Conservation (phyloP, 1,140 invertebrate species). For the Bombyx mandarina region DNA sequence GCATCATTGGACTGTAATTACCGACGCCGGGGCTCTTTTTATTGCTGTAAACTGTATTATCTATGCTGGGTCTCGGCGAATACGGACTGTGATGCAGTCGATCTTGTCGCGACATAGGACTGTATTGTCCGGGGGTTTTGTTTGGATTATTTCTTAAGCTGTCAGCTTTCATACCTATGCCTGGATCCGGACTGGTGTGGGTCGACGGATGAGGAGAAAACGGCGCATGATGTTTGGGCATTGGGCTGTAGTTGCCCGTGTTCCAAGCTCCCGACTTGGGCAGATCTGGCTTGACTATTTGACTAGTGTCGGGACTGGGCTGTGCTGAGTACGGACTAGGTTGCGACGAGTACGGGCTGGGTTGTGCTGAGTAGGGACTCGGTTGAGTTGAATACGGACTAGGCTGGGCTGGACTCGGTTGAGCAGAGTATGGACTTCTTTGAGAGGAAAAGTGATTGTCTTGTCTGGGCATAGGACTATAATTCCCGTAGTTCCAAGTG, state of each 20-base stretch:
- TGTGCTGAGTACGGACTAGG: slow-evolving; percentile 65
- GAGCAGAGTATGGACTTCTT: slow-evolving; percentile 61
- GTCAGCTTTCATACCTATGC: slow-evolving; percentile 43
- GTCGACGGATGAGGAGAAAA: slow-evolving; percentile 58
- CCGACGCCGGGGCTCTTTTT: slow-evolving; percentile 52
- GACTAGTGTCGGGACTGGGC: slow-evolving; percentile 65
- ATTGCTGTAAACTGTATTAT: slow-evolving; percentile 36
- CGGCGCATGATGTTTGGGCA: slow-evolving; percentile 57
- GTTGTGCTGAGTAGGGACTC: slow-evolving; percentile 64
- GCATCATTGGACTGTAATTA: slow-evolving; percentile 60
- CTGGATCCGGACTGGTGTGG: slow-evolving; percentile 48
- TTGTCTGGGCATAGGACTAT: slow-evolving; percentile 62
- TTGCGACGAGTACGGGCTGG: slow-evolving; percentile 65
- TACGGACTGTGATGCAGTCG: slow-evolving; percentile 50
- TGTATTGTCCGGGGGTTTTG: slow-evolving; percentile 54
- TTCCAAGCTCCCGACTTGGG: slow-evolving; percentile 58
- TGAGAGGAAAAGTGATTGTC: slow-evolving; percentile 59
- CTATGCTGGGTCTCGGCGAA: slow-evolving; percentile 50
- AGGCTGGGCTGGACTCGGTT: slow-evolving; percentile 65
- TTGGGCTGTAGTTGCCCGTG: slow-evolving; percentile 57
- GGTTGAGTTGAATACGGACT: slow-evolving; percentile 62
- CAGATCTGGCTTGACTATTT: slow-evolving; percentile 50
- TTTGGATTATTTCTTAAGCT: slow-evolving; percentile 34
- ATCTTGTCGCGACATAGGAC: slow-evolving; percentile 54
- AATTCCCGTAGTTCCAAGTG: slow-evolving; percentile 57